phyloP scores from a whole-genome alignment of 1,140 invertebrate species.

The Drosophila arizonae region DNA sequence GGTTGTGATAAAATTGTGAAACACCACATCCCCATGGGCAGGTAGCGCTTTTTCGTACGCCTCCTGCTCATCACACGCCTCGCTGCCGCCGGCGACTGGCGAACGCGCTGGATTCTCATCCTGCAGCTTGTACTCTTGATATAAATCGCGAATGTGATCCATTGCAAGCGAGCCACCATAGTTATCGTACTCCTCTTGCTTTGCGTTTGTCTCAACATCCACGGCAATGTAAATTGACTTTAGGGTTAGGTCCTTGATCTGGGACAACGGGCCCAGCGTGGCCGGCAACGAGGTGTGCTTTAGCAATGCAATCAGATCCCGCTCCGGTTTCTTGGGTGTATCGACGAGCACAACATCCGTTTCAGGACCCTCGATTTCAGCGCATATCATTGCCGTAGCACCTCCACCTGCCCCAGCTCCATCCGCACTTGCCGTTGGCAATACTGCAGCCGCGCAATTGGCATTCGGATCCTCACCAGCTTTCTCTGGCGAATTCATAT shows the following conservation, averaged over 20 bases:
- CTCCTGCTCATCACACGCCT: conserved; percentile 83
- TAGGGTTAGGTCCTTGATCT: conserved; percentile 74
- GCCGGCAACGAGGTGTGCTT: conserved; percentile 82
- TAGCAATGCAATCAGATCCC: conserved; percentile 86
- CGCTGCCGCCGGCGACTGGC: conserved; percentile 42
- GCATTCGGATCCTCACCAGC: conserved; percentile 84
- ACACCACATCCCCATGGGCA: conserved; percentile 90
- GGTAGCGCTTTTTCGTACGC: conserved; percentile 91
- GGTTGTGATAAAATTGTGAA: conserved; percentile 90
- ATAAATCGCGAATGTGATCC: conserved; percentile 86
- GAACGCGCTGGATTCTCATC: conserved; percentile 83
- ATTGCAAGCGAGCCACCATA: conserved; percentile 68
- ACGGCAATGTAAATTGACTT: conserved; percentile 85
- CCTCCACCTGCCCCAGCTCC: conserved; percentile 84
- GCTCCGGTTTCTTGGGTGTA: conserved; percentile 86
- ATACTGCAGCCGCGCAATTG: conserved; percentile 83
- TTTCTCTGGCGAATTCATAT: conserved; percentile 71
- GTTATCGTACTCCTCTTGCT: conserved; percentile 63
- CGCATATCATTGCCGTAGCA: conserved; percentile 85
- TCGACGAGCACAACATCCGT: conserved; percentile 88
- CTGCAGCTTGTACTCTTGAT: conserved; percentile 86
- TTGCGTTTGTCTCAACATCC: conserved; percentile 84
- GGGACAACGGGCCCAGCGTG: conserved; percentile 56
- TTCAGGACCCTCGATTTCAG: conserved; percentile 88
- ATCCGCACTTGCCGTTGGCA: conserved; percentile 84